A percentile compares a stretch with the other conserved stretches of the same genome.
These are phyloP conservation scores for Cercopithecus mona DNA, from an alignment of 2,113 vertebrate genomes.

Conservation along the genomic window DNA sequence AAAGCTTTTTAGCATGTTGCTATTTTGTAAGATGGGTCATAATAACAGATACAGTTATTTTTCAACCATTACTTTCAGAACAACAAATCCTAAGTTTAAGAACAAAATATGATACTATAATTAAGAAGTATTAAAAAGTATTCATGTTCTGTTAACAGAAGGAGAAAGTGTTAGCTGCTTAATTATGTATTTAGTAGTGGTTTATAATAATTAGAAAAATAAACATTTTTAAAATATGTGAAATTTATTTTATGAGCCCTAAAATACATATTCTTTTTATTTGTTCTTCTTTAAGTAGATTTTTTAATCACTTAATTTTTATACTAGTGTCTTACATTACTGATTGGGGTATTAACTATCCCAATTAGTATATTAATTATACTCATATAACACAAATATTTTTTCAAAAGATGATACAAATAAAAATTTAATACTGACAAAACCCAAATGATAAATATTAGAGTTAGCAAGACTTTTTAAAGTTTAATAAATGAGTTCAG, in stretches of 20 bases:
- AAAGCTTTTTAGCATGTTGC: neutral
- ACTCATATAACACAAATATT: neutral
- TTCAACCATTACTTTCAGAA: neutral
- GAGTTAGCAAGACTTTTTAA: neutral
- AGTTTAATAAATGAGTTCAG: neutral
- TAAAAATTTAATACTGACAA: neutral
- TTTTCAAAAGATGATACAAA: neutral
- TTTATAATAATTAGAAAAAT: neutral
- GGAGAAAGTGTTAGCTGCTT: neutral
- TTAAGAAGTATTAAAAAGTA: neutral
- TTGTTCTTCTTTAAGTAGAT: neutral
- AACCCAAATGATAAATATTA: neutral
- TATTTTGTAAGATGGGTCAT: neutral
- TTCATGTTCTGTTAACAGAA: neutral
- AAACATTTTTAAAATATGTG: neutral
- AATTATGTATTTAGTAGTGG: neutral
- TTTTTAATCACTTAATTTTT: neutral
- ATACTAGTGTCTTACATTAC: neutral
- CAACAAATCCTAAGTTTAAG: neutral
- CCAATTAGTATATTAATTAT: neutral
- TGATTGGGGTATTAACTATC: no score
- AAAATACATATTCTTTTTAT: neutral
- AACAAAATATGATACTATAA: neutral
- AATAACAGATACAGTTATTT: neutral
- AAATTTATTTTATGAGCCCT: neutral